These are phyloP conservation scores for Oryzaephilus surinamensis DNA, from an alignment of 1,140 invertebrate genomes.

Conservation along the genomic window DNA sequence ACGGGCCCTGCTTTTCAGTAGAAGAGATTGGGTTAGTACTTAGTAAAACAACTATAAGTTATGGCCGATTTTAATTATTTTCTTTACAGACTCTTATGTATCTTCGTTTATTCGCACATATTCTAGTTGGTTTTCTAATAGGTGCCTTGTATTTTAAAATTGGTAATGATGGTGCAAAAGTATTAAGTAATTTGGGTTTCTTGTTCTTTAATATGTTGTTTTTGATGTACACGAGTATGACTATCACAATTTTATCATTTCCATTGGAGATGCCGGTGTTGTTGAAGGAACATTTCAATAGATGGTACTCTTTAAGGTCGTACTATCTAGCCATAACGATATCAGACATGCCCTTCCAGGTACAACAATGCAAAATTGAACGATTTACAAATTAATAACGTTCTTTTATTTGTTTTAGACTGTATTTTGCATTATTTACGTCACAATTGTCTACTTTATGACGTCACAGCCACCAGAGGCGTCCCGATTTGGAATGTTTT, in stretches of 20 bases:
- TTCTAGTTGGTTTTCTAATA: conserved; percentile 84
- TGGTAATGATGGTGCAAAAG: conserved; percentile 88
- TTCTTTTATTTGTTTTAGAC: conserved; percentile 47
- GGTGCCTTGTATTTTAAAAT: conserved; percentile 88
- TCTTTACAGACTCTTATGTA: conserved; percentile 83
- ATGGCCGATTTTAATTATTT: conserved; percentile 1
- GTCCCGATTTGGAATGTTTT: conserved; percentile 79
- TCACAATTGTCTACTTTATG: conserved; percentile 89
- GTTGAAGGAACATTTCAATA: conserved; percentile 90
- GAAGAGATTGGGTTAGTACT: conserved; percentile 65
- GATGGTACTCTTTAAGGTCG: conserved; percentile 92
- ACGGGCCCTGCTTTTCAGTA: conserved; percentile 66
- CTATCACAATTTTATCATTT: conserved; percentile 94
- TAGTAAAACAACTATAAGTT: conserved; percentile 5
- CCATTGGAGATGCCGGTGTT: conserved; percentile 92
- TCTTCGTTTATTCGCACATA: conserved; percentile 82
- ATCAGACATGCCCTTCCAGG: conserved; percentile 92
- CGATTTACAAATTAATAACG: conserved; percentile 16
- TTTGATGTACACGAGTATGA: conserved; percentile 97
- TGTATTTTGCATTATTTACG: conserved; percentile 83
- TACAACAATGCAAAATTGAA: conserved; percentile 11
- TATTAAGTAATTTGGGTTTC: conserved; percentile 91
- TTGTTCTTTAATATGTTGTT: conserved; percentile 97
- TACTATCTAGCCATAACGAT: conserved; percentile 94
- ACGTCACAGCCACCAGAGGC: conserved; percentile 83